Percentiles rank a stretch among this genome's conserved stretches.
These are phyloP conservation scores for Chiridota heheva DNA, from an alignment of 35 echinoderm and acorn worm genomes.

Conservation along the genomic window DNA sequence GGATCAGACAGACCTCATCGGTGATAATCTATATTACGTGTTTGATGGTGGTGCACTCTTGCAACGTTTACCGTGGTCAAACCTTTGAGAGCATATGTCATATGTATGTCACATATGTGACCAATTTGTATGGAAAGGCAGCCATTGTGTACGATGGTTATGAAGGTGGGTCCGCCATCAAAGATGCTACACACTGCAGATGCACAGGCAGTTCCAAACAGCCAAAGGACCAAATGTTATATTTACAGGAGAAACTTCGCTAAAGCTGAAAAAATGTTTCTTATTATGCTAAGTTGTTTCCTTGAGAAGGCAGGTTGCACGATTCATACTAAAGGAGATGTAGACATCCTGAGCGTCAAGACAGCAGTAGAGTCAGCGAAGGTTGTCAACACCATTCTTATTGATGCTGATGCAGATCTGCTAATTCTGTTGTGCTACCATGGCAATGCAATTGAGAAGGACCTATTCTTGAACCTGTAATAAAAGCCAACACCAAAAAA, in stretches of 20 bases:
- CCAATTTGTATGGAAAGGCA: constrained; percentile 32
- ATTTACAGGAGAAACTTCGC: constrained; percentile 39
- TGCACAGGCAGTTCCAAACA: constrained; percentile 30
- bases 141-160: constrained; percentile 76
- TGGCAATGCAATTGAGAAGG: background rate
- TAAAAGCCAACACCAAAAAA: constrained; percentile 33
- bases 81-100: constrained; percentile 43
- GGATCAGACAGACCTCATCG: constrained; percentile 20
- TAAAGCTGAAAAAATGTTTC: constrained; percentile 45
- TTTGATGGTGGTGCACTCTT: constrained; percentile 17
- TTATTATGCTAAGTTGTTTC: constrained; percentile 4
- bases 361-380: constrained; percentile 53
- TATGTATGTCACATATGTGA: constrained; percentile 39
- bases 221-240: constrained; percentile 29
- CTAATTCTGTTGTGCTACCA: constrained; percentile 38
- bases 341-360: constrained; percentile 45
- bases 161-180: constrained; percentile 29
- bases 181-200: constrained; percentile 47
- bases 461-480: constrained; percentile 45
- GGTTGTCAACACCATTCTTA: constrained; percentile 24
- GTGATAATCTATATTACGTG: background rate
- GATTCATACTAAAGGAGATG: constrained; percentile 51
- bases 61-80: constrained; percentile 44
- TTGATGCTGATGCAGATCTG: constrained; percentile 50
- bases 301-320: constrained; percentile 29